A percentile compares a stretch with the other conserved stretches of the same genome.
Evolutionary conservation across 1,140 invertebrate species (phyloP).

Genomic region (Trachymyrmex septentrionalis): DNA sequence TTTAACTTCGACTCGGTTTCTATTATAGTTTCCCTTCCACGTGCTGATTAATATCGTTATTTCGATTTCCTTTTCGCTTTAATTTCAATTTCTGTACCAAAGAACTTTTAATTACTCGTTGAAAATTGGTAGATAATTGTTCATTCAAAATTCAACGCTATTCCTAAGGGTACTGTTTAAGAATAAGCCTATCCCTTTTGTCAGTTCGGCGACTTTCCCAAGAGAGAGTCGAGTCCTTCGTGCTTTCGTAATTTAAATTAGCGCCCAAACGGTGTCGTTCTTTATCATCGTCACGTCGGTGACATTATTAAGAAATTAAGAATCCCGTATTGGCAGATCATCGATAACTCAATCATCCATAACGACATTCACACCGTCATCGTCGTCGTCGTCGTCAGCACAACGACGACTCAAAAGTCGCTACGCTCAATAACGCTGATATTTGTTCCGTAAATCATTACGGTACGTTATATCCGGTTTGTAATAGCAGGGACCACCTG

Average conservation of each 20-base stretch:
- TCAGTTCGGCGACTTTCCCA: background rate
- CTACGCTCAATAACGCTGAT: background rate
- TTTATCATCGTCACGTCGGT: conserved; percentile 9
- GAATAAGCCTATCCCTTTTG: background rate
- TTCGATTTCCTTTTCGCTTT: background rate
- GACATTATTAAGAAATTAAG: conserved; percentile 38
- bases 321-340: conserved; percentile 40
- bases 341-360: conserved; percentile 40
- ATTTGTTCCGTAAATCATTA: conserved; percentile 8
- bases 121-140: background rate
- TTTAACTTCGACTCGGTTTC: conserved; percentile 10
- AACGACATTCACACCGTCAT: conserved; percentile 22
- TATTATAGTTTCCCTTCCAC: background rate
- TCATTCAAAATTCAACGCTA: background rate
- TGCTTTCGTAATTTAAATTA: conserved; percentile 64
- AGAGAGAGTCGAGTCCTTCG: background rate
- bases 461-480: background rate
- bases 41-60: conserved; percentile 36
- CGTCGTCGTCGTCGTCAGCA: background rate
- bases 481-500: background rate
- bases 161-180: background rate
- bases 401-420: conserved; percentile 12
- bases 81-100: background rate
- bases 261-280: background rate
- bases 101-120: background rate